Evolutionary conservation across 35 echinoderm and acorn worm genomes (phyloP).

Genomic region (Chiridota heheva): DNA sequence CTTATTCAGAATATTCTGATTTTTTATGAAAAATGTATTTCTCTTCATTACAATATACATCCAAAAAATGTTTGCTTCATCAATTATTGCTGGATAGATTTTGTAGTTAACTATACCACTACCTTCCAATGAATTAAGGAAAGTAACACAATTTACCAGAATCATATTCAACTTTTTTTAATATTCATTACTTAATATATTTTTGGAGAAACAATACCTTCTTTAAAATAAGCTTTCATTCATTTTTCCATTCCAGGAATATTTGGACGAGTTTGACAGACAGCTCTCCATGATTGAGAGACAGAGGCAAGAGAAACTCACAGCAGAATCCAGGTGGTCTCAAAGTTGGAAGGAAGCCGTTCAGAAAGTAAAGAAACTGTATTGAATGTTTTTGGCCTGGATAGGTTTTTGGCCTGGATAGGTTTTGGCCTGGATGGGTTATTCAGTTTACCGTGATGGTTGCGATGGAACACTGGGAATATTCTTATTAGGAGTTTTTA

Average conservation of each 20-base stretch:
- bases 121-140: neutral
- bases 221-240: neutral
- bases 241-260: constrained; percentile 60
- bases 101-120: neutral
- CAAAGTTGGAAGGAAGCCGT: constrained; percentile 83
- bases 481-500: no score
- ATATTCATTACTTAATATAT: neutral
- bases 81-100: neutral
- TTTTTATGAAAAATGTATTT: no score
- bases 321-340: constrained; percentile 72
- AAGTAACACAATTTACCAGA: neutral
- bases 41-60: no score
- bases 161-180: neutral
- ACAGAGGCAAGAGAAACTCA: constrained; percentile 73
- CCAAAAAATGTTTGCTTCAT: neutral
- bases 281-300: constrained; percentile 61
- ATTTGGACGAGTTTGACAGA: constrained; percentile 64
- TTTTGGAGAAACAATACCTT: no score
- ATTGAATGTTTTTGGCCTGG: constrained; percentile 29
- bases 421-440: no score
- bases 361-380: constrained; percentile 84
- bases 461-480: no score
- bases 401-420: no score
- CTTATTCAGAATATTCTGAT: no score
- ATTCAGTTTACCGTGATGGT: no score